These are phyloP conservation scores for Empis livida DNA, from an alignment of 2,888 invertebrate genomes.

Conservation along the genomic window DNA sequence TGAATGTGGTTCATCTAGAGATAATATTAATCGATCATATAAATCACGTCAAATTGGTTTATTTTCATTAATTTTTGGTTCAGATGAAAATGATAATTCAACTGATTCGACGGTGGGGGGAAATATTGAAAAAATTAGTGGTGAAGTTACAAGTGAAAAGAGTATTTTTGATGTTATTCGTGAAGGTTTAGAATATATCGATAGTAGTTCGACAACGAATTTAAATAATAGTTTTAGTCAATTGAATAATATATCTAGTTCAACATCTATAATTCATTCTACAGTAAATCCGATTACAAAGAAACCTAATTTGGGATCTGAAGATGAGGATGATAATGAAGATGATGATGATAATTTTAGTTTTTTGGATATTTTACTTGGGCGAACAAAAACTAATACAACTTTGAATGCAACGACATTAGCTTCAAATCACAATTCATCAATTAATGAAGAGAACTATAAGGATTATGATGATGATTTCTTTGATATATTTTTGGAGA, in stretches of 20 bases:
- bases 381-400: neutral
- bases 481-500: neutral
- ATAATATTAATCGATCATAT: conserved; percentile 22
- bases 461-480: neutral
- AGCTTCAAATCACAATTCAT: too few species aligned
- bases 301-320: too few species aligned
- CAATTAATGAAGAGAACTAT: neutral
- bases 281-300: neutral
- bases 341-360: neutral
- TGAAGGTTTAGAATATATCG: conserved; percentile 32
- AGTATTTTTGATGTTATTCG: conserved; percentile 29
- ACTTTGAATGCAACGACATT: neutral
- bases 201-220: conserved; percentile 9
- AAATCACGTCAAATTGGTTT: conserved; percentile 30
- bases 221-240: neutral
- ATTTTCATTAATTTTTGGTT: conserved; percentile 29
- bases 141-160: conserved; percentile 18
- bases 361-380: neutral
- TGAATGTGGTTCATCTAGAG: conserved; percentile 52
- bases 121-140: neutral
- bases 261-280: neutral
- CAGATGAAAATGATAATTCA: conserved; percentile 18
- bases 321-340: neutral
- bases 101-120: neutral
- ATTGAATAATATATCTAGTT: neutral